phyloP scores from a whole-genome alignment of 2,888 invertebrate species.

The Rhogogaster chlorosoma region DNA sequence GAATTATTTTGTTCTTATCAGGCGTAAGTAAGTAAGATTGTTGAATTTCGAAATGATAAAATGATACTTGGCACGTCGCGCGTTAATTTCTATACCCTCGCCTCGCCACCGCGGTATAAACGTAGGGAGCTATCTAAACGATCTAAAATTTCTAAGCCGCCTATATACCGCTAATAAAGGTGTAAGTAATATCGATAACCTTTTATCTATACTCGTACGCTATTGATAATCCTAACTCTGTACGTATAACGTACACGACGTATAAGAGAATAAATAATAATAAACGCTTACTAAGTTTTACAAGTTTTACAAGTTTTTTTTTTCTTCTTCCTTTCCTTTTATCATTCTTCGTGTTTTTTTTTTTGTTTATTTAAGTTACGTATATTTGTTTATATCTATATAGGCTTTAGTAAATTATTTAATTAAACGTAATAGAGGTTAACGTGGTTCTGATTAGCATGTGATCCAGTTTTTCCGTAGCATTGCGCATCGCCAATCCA shows the following conservation, averaged over 20 bases:
- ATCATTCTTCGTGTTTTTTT: slow-evolving; percentile 54
- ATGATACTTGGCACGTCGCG: slow-evolving; percentile 49
- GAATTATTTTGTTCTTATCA: background rate
- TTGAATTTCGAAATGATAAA: background rate
- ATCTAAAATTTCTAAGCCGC: slow-evolving; percentile 72
- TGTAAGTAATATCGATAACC: slow-evolving; percentile 63
- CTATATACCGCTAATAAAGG: slow-evolving; percentile 70
- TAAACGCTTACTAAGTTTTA: slow-evolving; percentile 69
- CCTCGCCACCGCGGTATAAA: slow-evolving; percentile 68
- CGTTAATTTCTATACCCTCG: slow-evolving; percentile 6
- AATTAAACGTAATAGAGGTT: slow-evolving; percentile 77
- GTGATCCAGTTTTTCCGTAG: slow-evolving; percentile 71
- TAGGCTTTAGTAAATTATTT: slow-evolving; percentile 75
- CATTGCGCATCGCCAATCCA: slow-evolving; percentile 70
- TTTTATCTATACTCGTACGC: slow-evolving; percentile 65
- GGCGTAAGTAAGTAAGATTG: background rate
- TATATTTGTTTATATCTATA: slow-evolving; percentile 57
- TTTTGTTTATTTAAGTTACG: slow-evolving; percentile 51
- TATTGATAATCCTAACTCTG: slow-evolving; percentile 50
- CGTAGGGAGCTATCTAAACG: slow-evolving; percentile 72
- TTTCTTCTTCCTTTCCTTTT: slow-evolving; percentile 60
- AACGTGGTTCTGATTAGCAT: slow-evolving; percentile 78
- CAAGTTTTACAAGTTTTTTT: slow-evolving; percentile 57
- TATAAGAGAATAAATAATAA: slow-evolving; percentile 75
- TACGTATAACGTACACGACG: slow-evolving; percentile 70